Base-by-base conservation (phyloP, 2,888 invertebrate genomes). In the Dendrolimus houi region DNA sequence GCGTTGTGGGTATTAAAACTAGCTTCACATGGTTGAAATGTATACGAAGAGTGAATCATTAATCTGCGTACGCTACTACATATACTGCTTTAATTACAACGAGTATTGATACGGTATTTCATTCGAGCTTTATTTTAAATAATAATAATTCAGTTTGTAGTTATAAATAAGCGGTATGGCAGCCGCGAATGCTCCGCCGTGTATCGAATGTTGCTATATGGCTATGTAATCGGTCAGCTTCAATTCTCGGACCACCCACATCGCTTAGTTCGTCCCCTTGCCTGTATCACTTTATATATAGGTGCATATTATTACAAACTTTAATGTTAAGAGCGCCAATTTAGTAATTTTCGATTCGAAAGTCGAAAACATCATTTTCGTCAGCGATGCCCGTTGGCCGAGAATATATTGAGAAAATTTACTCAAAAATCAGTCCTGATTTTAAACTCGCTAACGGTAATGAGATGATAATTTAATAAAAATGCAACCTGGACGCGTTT, bases 161-260 rank as follows among this genome's bases (percentile, higher is more conserved):
- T 76, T 77, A 77, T 75, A 70, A 77, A 73, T 67, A 67, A 71
- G 69, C 65, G 62, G 58, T 29, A 57, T 69, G 66, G 70, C 71
- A 63, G 70, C 68, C 70, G 74, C 77, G 67, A 72, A 68, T 69
- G 70, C 69, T 69, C 63, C 68, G 68, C 66, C 68, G 68, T 68
- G 54, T 53, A 55, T 58, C 40, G 54, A 58, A 53, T 52, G 55
- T 56, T 52, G 55, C 59, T 66, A 75, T 84, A 83, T 83, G 68
- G 79, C 76, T 75, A 75, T 72, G 74, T 82, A 84, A 83, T 80
- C 81, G 82, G 72, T 71, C 77, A 77, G 72, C 71, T 77, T 80
- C 82, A 83, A 77, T 79, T 74, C 66, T 74, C 66, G 79, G 90
- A 90, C 90, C 90, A 89, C 90, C 89, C 90, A 89, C 68, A 83